These are phyloP conservation scores for Torymus aiolomorphi DNA, from an alignment of 2,888 invertebrate genomes.

Conservation along the genomic window DNA sequence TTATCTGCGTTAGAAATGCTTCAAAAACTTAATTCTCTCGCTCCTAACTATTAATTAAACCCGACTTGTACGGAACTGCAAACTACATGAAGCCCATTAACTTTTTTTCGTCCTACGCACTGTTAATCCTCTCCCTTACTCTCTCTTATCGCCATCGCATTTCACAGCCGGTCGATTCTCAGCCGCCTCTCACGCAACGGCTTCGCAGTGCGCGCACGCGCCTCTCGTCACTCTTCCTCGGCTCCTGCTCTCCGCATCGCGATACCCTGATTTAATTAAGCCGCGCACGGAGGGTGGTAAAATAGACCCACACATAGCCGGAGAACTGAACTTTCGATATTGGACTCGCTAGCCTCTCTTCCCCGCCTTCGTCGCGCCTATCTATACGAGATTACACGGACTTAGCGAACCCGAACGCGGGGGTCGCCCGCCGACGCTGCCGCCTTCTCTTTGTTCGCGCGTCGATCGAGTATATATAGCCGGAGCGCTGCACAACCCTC, in stretches of 20 bases:
- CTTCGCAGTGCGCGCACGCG: constrained; percentile 27
- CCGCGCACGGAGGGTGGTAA: constrained; percentile 44
- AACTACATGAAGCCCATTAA: too few species aligned
- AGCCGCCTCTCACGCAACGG: background rate
- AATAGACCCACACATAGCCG: constrained; percentile 16
- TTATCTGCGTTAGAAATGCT: too few species aligned
- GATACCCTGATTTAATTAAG: constrained; percentile 67
- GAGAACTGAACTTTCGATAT: constrained; percentile 63
- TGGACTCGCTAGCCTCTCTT: constrained; percentile 61
- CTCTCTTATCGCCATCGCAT: background rate
- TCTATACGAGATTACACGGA: constrained; percentile 50
- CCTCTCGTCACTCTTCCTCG: constrained; percentile 55
- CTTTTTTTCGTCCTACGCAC: too few species aligned
- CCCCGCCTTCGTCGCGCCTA: constrained; percentile 14
- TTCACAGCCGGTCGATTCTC: constrained; percentile 45
- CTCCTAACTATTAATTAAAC: too few species aligned
- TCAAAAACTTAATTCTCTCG: too few species aligned
- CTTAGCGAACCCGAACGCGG: constrained; percentile 26
- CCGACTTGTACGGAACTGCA: too few species aligned
- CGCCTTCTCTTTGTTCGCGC: constrained; percentile 53
- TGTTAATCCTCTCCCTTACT: too few species aligned
- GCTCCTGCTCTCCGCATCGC: constrained; percentile 26
- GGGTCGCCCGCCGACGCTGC: too few species aligned
- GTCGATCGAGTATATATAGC: constrained; percentile 31
- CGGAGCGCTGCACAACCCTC: background rate